Conservation (phyloP, 2,113 vertebrate species). For the Dipodomys spectabilis region DNA sequence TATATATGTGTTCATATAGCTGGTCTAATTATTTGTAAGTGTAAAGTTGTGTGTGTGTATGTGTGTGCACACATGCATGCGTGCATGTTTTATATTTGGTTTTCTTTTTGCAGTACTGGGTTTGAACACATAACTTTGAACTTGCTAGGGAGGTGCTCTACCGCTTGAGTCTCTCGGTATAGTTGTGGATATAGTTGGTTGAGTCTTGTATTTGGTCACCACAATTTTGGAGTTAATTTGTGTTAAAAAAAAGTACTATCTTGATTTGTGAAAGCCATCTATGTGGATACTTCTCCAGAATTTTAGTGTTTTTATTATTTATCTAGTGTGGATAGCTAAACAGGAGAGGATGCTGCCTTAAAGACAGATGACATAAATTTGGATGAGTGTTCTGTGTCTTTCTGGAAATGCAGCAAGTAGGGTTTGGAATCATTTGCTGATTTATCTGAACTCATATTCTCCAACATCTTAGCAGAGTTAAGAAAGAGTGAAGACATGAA, state of each 20-base stretch:
- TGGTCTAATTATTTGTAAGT: constrained; percentile 16
- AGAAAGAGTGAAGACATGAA: constrained; percentile 8
- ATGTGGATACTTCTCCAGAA: background rate
- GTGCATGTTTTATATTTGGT: too few relatives aligned
- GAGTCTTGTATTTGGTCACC: too few relatives aligned
- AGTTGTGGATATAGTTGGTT: too few relatives aligned
- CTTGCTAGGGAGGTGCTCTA: too few relatives aligned
- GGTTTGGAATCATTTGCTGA: background rate
- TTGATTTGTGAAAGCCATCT: background rate
- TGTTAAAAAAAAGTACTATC: too few relatives aligned
- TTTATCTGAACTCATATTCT: background rate
- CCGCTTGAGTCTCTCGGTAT: too few relatives aligned
- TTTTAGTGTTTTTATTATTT: constrained; percentile 1
- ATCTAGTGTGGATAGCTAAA: background rate
- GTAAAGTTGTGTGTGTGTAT: background rate
- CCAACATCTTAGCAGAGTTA: background rate
- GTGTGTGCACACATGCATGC: too few relatives aligned
- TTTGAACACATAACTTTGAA: too few relatives aligned
- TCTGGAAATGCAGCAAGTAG: background rate
- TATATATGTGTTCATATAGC: background rate
- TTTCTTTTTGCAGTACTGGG: too few relatives aligned
- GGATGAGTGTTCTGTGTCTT: background rate
- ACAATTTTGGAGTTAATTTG: too few relatives aligned
- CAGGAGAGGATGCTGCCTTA: background rate
- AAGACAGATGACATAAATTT: background rate